A percentile compares a stretch with the other conserved stretches of the same genome.
Evolutionary conservation across 1,140 invertebrate genomes (phyloP).

Genomic region (Microplitis demolitor): DNA sequence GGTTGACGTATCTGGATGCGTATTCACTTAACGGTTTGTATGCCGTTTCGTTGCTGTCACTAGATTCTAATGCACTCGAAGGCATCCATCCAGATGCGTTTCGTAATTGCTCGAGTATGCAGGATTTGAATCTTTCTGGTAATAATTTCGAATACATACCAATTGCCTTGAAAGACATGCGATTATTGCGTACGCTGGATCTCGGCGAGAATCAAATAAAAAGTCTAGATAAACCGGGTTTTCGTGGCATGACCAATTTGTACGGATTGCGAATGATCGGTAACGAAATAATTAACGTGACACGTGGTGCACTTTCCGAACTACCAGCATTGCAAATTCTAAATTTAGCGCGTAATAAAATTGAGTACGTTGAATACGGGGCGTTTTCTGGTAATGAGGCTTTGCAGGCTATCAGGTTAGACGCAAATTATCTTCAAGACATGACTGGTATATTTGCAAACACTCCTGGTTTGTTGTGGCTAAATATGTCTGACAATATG

Average conservation of each 20-base stretch:
- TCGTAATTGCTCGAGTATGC: constrained; percentile 77
- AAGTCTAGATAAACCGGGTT: constrained; percentile 76
- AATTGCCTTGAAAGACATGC: constrained; percentile 74
- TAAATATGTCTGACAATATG: constrained; percentile 85
- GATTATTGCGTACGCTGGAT: constrained; percentile 78
- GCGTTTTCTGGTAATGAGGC: constrained; percentile 76
- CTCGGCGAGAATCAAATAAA: constrained; percentile 81
- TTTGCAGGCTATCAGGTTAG: constrained; percentile 79
- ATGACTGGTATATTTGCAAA: constrained; percentile 78
- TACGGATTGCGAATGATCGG: constrained; percentile 80
- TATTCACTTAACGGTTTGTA: constrained; percentile 80
- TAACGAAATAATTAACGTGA: constrained; percentile 80
- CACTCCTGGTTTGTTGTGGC: constrained; percentile 75
- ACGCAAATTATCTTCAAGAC: constrained; percentile 78
- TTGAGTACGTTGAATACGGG: constrained; percentile 74
- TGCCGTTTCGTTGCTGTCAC: constrained; percentile 76
- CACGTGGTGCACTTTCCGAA: constrained; percentile 71
- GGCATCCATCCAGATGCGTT: constrained; percentile 79
- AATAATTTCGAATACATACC: constrained; percentile 79
- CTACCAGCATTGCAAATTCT: constrained; percentile 77
- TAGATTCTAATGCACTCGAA: constrained; percentile 79
- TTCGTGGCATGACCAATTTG: constrained; percentile 78
- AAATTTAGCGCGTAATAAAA: constrained; percentile 82
- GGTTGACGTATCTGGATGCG: constrained; percentile 73
- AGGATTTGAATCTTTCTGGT: constrained; percentile 81